phyloP scores from a whole-genome alignment of 2,797 vertebrate genomes.

The Thamnophis elegans region DNA sequence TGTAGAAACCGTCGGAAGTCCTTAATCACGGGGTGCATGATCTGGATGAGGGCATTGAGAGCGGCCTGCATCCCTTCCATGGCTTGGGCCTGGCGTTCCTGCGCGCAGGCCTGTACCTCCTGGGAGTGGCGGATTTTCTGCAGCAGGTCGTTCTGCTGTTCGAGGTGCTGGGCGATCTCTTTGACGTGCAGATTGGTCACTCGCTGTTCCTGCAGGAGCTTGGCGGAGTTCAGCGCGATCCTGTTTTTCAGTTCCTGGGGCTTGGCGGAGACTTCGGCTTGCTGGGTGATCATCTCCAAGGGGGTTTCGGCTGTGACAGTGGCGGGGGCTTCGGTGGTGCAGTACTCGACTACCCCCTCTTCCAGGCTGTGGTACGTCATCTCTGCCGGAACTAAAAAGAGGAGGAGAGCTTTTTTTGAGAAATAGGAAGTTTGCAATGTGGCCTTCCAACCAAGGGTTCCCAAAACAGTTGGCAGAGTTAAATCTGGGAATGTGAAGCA shows the following conservation, averaged over 20 bases:
- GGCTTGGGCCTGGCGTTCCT: constrained; percentile 93
- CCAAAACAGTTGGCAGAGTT: not conserved
- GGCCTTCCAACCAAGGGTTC: not conserved
- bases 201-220: constrained; percentile 92
- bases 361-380: constrained; percentile 89
- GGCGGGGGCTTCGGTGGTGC: constrained; percentile 82
- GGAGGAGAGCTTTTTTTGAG: constrained; percentile 17
- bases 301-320: constrained; percentile 79
- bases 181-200: constrained; percentile 94
- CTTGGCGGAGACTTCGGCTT: constrained; percentile 78
- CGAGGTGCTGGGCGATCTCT: constrained; percentile 93
- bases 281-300: constrained; percentile 84
- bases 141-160: constrained; percentile 92
- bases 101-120: constrained; percentile 91
- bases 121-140: constrained; percentile 94
- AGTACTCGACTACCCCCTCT: constrained; percentile 95
- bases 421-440: not conserved
- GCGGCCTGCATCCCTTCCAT: constrained; percentile 94
- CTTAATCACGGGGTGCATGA: constrained; percentile 90
- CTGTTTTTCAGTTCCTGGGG: constrained; percentile 95
- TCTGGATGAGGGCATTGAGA: constrained; percentile 89
- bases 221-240: constrained; percentile 93
- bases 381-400: constrained; percentile 76
- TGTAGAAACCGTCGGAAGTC: constrained; percentile 92
- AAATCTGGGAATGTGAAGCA: not conserved